These are phyloP conservation scores for Drosophila nr. perissopoda DNA, from an alignment of 2,888 invertebrate genomes.

Conservation along the genomic window DNA sequence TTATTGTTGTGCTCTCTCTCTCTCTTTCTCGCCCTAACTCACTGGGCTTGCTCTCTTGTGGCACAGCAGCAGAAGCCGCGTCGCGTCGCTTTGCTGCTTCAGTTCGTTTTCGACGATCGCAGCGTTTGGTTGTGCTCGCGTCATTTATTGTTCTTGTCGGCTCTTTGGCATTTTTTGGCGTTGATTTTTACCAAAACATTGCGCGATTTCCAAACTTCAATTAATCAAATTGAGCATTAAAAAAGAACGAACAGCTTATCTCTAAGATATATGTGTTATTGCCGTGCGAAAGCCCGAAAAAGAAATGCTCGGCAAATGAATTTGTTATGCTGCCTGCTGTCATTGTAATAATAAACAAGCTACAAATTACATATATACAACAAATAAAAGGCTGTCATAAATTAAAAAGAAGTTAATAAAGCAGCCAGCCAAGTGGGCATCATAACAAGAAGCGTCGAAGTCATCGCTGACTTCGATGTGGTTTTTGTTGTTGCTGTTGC, in stretches of 20 bases:
- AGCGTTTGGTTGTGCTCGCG: constrained; percentile 68
- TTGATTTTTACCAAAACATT: constrained; percentile 21
- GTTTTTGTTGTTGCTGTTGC: constrained; percentile 12
- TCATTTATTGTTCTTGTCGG: constrained; percentile 14
- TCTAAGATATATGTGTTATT: constrained; percentile 9
- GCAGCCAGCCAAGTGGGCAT: constrained; percentile 63
- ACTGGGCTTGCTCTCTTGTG: constrained; percentile 9
- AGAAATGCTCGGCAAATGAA: constrained; percentile 30
- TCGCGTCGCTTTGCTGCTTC: constrained; percentile 34
- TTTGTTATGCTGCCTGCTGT: constrained; percentile 33
- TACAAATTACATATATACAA: constrained; percentile 25
- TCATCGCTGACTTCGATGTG: constrained; percentile 24
- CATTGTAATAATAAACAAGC: constrained; percentile 33
- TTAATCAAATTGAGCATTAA: constrained; percentile 64
- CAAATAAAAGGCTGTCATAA: constrained; percentile 59
- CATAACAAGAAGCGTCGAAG: constrained; percentile 56
- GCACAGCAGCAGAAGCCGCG: constrained; percentile 9
- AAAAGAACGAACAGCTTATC: constrained; percentile 31
- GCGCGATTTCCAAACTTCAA: constrained; percentile 68
- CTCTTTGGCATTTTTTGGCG: constrained; percentile 7
- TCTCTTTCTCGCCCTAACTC: constrained; percentile 4
- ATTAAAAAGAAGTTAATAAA: constrained; percentile 65
- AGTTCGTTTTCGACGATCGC: constrained; percentile 81
- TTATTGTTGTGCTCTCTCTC: constrained; percentile 23
- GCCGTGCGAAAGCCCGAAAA: background rate